Evolutionary conservation across 2,888 invertebrate species (phyloP).

Genomic region (Emesis furor): DNA sequence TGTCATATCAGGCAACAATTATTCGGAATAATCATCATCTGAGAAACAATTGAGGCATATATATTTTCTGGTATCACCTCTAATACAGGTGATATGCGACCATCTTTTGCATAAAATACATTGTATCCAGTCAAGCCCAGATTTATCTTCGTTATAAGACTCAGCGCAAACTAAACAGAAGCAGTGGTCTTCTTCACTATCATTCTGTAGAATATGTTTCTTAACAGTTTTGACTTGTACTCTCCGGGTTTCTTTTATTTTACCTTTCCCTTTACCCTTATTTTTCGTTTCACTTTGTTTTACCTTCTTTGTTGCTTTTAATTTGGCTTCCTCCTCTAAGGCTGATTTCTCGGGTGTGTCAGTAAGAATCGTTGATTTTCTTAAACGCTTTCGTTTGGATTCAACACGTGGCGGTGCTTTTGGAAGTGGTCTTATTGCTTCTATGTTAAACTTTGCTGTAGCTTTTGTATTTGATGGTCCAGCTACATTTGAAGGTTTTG

Average conservation of each 20-base stretch:
- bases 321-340: too few species aligned
- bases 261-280: neutral
- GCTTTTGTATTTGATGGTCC: too few species aligned
- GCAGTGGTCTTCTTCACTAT: neutral
- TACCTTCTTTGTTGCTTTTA: too few species aligned
- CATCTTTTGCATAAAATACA: neutral
- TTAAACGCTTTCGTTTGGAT: too few species aligned
- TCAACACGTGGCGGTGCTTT: too few species aligned
- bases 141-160: neutral
- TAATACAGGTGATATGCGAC: neutral
- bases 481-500: too few species aligned
- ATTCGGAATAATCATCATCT: neutral
- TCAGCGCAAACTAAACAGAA: neutral
- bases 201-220: neutral
- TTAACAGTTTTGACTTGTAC: neutral
- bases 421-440: too few species aligned
- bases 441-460: too few species aligned
- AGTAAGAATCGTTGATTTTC: too few species aligned
- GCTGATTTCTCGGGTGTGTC: too few species aligned
- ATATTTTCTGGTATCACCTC: neutral
- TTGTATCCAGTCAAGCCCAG: constrained; percentile 1
- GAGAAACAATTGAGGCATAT: neutral
- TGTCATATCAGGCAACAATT: neutral
- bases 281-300: too few species aligned
- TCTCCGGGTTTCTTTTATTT: neutral